These are phyloP conservation scores for Syngnathus rostellatus DNA, from an alignment of 2,797 vertebrate species.

Conservation along the genomic window DNA sequence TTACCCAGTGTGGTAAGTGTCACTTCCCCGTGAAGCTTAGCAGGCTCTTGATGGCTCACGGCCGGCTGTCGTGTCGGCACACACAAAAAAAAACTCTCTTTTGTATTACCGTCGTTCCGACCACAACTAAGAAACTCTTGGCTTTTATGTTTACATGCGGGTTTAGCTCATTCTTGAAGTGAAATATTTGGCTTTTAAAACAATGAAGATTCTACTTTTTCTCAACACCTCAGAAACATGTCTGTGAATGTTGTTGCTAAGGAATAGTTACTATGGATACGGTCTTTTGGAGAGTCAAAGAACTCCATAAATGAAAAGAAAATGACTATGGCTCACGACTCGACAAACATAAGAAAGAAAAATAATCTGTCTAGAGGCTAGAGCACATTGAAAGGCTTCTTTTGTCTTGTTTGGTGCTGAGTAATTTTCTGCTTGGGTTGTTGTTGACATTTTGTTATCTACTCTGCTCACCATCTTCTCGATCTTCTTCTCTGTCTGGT, in stretches of 20 bases:
- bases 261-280: constrained; percentile 74
- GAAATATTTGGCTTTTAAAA: neutral
- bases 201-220: constrained; percentile 13
- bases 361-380: constrained; percentile 18
- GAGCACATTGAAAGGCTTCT: neutral
- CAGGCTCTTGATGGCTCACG: neutral
- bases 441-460: neutral
- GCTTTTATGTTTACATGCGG: neutral
- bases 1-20: constrained; percentile 92
- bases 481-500: constrained; percentile 17
- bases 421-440: neutral
- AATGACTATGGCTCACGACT: constrained; percentile 25
- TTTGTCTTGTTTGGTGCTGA: neutral
- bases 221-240: constrained; percentile 38
- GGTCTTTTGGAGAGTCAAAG: constrained; percentile 45
- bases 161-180: neutral
- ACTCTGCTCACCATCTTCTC: neutral
- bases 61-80: neutral
- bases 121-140: neutral
- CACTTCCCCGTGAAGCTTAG: constrained; percentile 3
- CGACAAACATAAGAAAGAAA: constrained; percentile 16
- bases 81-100: neutral
- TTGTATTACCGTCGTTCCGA: neutral
- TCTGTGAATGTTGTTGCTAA: constrained; percentile 65
- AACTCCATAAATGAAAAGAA: constrained; percentile 42